Base-by-base conservation (phyloP, 2,113 vertebrate species). In the Numenius arquata region DNA sequence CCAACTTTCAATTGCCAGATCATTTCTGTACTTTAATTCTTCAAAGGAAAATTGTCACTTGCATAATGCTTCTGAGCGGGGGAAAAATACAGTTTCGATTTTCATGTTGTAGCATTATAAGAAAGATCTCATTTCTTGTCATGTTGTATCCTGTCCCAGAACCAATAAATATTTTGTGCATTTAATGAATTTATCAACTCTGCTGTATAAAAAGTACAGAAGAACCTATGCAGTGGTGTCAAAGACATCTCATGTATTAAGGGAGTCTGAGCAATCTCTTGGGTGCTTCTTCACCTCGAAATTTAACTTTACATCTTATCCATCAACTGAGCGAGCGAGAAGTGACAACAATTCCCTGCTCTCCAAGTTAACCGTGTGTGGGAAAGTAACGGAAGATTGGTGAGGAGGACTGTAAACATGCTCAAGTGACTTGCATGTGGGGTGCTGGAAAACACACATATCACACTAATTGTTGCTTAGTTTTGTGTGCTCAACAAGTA, bases 161-260 rank as follows among this genome's bases (percentile, higher is more conserved):
- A 96, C 41, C n/a, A 97, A 95, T 95, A 97, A 97, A 96, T 96
- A 98, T 91, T 97, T 93, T 78, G 96, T 95, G 41, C 30, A 95
- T 94, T 95, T 96, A 97, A 52, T 52, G 23, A 13, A 52, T 52
- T 52, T 52, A 52, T 52, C 18, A 12, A 59, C 41, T 91, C 23
- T 82, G 26, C 3, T 85, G 12, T 79, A 93, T 88, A 74, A 95
- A 95, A 94, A 71, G 48, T 72, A 80, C 16, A 88, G 82, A 87
- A 58, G 50, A 72, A 91, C 30, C 15, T 87, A 27, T 71, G 40
- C 56, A 83, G 23, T 58, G 10, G n/a, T 95, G 73, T 90, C 93
- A 94, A 92, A 97, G 47, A 79, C 36, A 40, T 77, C 67, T 96
- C 77, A 47, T 61, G 9, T 77, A 61, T 83, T n/a, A 21, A 96